These are phyloP conservation scores for Microcebus lehilahytsara DNA, from an alignment of 2,113 vertebrate species.

Conservation along the genomic window DNA sequence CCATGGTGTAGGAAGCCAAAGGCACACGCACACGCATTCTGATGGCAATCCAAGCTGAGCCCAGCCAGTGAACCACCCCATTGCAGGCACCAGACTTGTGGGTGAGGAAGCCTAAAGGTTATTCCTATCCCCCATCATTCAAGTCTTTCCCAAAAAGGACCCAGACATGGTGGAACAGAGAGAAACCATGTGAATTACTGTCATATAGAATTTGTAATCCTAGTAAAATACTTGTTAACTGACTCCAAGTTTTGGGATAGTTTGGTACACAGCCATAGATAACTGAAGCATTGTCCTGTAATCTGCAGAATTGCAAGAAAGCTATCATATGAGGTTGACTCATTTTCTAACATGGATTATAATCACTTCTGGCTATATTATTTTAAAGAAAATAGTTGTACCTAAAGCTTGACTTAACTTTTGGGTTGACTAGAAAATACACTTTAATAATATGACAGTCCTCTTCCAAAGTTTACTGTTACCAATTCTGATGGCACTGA, in stretches of 20 bases:
- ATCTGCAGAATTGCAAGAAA: conserved; percentile 12
- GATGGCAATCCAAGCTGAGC: too few species aligned
- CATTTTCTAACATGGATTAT: background rate
- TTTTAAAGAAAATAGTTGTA: conserved; percentile 1
- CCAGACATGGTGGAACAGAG: background rate
- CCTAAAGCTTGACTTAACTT: background rate
- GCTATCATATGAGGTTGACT: background rate
- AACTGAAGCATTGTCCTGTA: conserved; percentile 13
- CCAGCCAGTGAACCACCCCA: background rate
- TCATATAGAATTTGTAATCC: background rate
- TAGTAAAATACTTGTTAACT: background rate
- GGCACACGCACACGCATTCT: background rate
- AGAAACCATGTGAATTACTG: background rate
- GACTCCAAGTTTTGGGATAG: background rate
- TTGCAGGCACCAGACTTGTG: background rate
- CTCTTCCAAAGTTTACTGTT: background rate
- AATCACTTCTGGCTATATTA: conserved; percentile 23
- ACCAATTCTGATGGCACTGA: background rate
- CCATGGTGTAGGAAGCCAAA: background rate
- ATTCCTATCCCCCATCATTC: background rate
- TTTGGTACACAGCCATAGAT: background rate
- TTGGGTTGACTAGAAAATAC: background rate
- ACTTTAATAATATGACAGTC: background rate
- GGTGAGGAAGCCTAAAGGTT: background rate
- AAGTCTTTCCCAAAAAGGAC: background rate